Evolutionary conservation across 2,113 vertebrate species (phyloP), one percentile per base, ranked within the genome.

Genomic region (Muntiacus muntjak): DNA sequence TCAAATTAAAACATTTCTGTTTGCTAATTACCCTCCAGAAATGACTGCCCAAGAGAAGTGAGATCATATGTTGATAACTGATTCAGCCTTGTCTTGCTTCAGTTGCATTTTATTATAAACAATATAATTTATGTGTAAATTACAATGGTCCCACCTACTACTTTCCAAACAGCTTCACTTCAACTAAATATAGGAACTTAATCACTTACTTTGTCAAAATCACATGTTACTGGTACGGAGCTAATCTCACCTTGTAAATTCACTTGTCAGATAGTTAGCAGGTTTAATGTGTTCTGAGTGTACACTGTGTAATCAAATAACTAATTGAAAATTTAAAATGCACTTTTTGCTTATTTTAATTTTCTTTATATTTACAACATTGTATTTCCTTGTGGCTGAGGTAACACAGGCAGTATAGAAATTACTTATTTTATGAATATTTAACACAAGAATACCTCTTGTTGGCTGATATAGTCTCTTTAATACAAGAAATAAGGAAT

Each of bases 341-440:
- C 7, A 60, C 2, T 79, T 98, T 93, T 97, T 96, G 25, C 13
- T 94, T 88, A 76, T 96, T 98, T 94, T 96, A 62, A 87, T 97
- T 97, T 95, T 94, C 8, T 86, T 76, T 17, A 45, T 90, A 43
- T 87, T 96, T 82, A 11, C 86, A 97, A 54, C 43, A 91, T 6
- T 2, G 1, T 62, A 88, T 96, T 97, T 98, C 30, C 17, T 55
- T 89, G 91, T 91, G 28, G 15, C 5, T 95, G 14, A 36, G 36
- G 6, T 87, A 88, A 50, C 0, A 36, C 33, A 90, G 14, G 62
- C 6, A 93, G 4, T 76, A 83, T n/a, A 87, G 28, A 94, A 94
- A 94, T 78, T 78, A 93, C 28, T 76, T 23, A 1, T 8, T 87
- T 52, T 94, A 33, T 89, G 54, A 95, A 97, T 82, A 82, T 94